Conservation (phyloP, 2,888 invertebrate species). For the Heliconius cydno region DNA sequence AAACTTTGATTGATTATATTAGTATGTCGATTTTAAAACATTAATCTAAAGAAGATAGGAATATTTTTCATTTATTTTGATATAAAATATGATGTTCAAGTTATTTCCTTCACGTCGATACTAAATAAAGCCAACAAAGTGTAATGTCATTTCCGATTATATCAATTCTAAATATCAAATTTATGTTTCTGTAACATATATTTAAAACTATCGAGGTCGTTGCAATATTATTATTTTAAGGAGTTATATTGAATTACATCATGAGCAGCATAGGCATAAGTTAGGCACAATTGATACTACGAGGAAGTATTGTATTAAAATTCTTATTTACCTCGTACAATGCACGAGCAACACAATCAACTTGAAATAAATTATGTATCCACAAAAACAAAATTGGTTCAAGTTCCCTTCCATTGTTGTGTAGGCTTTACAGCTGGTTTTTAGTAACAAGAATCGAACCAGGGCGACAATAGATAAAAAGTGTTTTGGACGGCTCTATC, state of each 20-base stretch:
- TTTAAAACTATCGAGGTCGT: neutral
- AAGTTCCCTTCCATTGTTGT: constrained; percentile 50
- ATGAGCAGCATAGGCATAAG: neutral
- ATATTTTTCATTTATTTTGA: too few relatives aligned
- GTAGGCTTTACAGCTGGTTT: constrained; percentile 49
- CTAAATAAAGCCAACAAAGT: neutral
- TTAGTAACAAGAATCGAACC: constrained; percentile 50
- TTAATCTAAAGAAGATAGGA: neutral
- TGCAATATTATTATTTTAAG: neutral
- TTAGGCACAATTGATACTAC: constrained; percentile 4
- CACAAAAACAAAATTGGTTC: constrained; percentile 43
- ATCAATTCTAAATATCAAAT: neutral
- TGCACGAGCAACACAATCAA: constrained; percentile 19
- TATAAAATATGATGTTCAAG: too few relatives aligned
- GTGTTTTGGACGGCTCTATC: constrained; percentile 63
- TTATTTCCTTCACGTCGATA: neutral
- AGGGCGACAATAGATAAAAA: constrained; percentile 61
- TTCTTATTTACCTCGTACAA: constrained; percentile 32
- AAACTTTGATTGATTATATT: neutral
- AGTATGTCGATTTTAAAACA: neutral
- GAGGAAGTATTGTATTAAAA: constrained; percentile 35
- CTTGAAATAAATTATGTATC: constrained; percentile 28
- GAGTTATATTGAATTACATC: neutral
- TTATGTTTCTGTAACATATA: neutral
- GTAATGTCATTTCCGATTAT: neutral